Evolutionary conservation across 2,888 invertebrate species (phyloP).

Genomic region (Trachelus iudaicus): DNA sequence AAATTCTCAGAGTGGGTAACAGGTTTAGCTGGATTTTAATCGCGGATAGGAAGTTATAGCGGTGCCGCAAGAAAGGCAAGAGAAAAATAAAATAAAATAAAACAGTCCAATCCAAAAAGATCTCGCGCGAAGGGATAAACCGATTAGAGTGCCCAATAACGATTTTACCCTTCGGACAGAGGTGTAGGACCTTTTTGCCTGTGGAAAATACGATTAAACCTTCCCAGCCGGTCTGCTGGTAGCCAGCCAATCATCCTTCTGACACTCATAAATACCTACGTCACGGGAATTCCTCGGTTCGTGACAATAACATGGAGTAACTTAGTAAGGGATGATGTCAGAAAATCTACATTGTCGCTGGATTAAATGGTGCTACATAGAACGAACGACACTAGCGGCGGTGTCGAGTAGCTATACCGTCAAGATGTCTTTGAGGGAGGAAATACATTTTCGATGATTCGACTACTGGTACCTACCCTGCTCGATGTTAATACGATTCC

Average conservation of each 20-base stretch:
- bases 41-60: background rate
- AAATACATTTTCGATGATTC: background rate
- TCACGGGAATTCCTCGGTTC: background rate
- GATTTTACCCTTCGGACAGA: background rate
- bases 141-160: constrained; percentile 20
- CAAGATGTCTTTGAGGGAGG: background rate
- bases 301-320: background rate
- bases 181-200: background rate
- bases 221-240: background rate
- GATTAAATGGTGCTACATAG: background rate
- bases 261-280: background rate
- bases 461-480: background rate
- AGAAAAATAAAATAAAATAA: background rate
- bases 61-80: background rate
- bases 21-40: background rate
- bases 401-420: no score
- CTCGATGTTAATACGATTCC: no score
- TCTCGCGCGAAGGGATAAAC: constrained; percentile 1
- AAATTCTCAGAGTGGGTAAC: background rate
- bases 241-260: background rate
- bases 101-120: background rate
- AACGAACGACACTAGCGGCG: no score
- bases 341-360: background rate
- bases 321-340: background rate
- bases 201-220: background rate